Evolutionary conservation across 2,113 vertebrate genomes (phyloP).

Genomic region (Thinocorus orbignyianus): DNA sequence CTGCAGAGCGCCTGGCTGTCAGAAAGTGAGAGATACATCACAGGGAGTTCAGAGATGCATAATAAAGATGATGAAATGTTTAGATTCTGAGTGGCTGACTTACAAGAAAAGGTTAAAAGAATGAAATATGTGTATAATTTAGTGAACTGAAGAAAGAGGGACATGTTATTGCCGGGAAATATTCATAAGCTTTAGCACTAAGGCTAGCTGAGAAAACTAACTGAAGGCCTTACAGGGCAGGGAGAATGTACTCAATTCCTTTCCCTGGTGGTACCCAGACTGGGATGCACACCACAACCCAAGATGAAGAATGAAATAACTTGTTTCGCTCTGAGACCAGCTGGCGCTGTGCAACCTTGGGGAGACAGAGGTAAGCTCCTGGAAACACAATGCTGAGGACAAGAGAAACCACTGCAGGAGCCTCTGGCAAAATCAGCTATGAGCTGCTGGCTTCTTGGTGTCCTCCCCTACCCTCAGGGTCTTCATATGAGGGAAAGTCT

Average conservation of each 20-base stretch:
- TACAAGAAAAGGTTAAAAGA: conserved; percentile 42
- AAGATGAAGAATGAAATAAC: neutral
- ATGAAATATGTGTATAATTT: conserved; percentile 44
- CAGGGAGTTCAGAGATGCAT: neutral
- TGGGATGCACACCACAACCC: neutral
- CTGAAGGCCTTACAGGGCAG: neutral
- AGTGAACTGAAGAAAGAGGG: neutral
- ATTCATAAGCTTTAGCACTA: neutral
- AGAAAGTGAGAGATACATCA: conserved; percentile 13
- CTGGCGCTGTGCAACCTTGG: neutral
- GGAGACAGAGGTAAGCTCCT: neutral
- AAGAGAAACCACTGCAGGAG: neutral
- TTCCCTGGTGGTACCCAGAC: neutral
- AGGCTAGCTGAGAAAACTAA: neutral
- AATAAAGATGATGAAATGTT: conserved; percentile 51
- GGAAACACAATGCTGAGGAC: neutral
- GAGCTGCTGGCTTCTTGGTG: neutral
- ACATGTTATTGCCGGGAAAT: neutral
- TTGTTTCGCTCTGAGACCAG: neutral
- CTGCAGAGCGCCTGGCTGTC: neutral
- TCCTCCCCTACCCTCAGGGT: neutral
- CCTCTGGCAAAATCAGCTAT: neutral
- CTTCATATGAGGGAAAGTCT: neutral
- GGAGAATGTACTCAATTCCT: neutral
- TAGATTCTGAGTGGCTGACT: conserved; percentile 4